Conservation (phyloP, 2,888 invertebrate genomes). For the Candidula unifasciata region DNA sequence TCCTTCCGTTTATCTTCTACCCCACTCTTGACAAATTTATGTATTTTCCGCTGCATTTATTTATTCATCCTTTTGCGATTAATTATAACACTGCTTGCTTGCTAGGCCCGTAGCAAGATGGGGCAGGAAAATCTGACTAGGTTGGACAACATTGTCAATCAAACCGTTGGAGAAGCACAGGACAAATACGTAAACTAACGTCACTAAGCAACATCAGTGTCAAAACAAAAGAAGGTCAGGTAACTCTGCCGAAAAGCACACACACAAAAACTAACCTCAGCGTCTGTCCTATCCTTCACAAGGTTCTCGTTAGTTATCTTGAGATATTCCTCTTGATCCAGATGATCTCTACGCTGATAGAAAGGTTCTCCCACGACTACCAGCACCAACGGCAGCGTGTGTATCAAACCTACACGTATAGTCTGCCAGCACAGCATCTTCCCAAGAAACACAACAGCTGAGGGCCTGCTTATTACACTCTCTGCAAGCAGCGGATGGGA, state of each 20-base stretch:
- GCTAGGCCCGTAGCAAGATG: too few species aligned
- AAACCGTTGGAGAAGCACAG: too few species aligned
- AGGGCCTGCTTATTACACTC: background rate
- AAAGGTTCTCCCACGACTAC: constrained; percentile 64
- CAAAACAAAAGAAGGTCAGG: background rate
- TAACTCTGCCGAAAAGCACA: background rate
- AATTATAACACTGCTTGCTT: too few species aligned
- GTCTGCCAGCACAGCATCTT: constrained; percentile 46
- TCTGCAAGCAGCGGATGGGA: background rate
- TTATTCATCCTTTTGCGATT: too few species aligned
- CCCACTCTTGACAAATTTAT: too few species aligned
- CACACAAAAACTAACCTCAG: constrained; percentile 63
- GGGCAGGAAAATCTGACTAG: too few species aligned
- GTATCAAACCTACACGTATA: constrained; percentile 48
- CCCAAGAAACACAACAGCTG: constrained; percentile 13
- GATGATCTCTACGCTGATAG: constrained; percentile 68
- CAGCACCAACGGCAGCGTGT: constrained; percentile 46
- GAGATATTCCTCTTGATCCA: constrained; percentile 64
- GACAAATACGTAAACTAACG: too few species aligned
- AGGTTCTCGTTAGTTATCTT: constrained; percentile 57
- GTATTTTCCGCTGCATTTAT: too few species aligned
- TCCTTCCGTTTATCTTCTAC: too few species aligned
- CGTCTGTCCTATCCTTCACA: constrained; percentile 66
- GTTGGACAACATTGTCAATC: too few species aligned
- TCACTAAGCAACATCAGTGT: too few species aligned